Conservation (phyloP, 2,797 vertebrate species). For the Pyrrhura leucotis region DNA sequence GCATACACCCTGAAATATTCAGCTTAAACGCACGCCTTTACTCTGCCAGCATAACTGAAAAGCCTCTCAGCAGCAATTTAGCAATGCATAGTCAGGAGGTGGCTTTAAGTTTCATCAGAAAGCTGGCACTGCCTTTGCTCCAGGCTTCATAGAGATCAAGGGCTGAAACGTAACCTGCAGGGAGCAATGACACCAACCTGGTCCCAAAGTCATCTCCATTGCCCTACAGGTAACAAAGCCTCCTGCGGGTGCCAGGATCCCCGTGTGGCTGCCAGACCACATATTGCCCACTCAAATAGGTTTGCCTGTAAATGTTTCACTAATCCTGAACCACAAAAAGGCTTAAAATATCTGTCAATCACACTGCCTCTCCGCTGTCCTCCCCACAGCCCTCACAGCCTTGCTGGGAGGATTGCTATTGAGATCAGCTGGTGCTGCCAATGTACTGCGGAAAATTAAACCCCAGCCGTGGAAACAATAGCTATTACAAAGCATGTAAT, state of each 20-base stretch:
- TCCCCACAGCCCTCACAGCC: background rate
- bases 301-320: background rate
- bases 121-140: background rate
- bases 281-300: background rate
- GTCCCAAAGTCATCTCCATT: background rate
- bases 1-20: background rate
- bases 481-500: slow-evolving; percentile 3
- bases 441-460: background rate
- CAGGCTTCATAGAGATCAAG: background rate
- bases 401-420: background rate
- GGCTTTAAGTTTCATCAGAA: background rate
- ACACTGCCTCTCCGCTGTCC: background rate
- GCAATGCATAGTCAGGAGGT: background rate
- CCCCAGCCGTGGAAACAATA: slow-evolving; percentile 14
- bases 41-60: background rate
- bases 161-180: background rate
- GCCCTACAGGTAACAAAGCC: background rate
- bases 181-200: background rate
- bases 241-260: rapidly evolving
- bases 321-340: slow-evolving; percentile 20
- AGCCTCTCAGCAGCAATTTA: background rate
- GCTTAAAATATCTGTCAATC: slow-evolving; percentile 35
- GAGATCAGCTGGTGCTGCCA: background rate
- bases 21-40: background rate
- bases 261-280: background rate